A percentile compares a stretch with the other conserved stretches of the same genome.
Conservation (phyloP, 2,797 vertebrate genomes). For the Hirundo rustica region DNA sequence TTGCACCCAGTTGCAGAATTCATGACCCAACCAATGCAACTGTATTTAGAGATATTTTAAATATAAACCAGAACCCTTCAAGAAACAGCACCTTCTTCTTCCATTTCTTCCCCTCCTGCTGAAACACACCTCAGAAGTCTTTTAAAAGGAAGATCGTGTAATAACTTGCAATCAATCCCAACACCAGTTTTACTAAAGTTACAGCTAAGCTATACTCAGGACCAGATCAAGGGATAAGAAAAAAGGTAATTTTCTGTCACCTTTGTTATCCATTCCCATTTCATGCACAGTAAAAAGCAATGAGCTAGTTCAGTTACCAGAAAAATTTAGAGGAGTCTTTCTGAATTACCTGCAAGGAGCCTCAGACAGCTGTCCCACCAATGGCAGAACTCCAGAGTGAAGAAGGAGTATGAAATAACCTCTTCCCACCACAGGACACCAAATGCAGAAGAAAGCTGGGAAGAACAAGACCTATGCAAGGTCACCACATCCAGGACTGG, state of each 20-base stretch:
- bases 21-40: background rate
- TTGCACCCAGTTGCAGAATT: background rate
- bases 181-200: background rate
- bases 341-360: background rate
- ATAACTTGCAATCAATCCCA: conserved; percentile 29
- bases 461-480: background rate
- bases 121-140: background rate
- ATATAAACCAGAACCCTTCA: background rate
- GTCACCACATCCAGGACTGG: background rate
- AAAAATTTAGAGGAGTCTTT: background rate
- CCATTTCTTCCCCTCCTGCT: background rate
- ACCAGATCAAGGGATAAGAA: conserved; percentile 12
- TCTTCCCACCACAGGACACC: background rate
- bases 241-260: conserved; percentile 46
- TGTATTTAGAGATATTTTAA: background rate
- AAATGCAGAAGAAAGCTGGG: background rate
- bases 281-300: background rate
- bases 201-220: background rate
- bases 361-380: background rate
- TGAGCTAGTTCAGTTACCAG: background rate
- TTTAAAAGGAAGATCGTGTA: background rate
- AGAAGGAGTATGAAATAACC: background rate
- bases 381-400: accelerated
- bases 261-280: background rate
- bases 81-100: background rate